phyloP scores from a whole-genome alignment of 2,888 invertebrate species.

The Pyrrhia umbra region DNA sequence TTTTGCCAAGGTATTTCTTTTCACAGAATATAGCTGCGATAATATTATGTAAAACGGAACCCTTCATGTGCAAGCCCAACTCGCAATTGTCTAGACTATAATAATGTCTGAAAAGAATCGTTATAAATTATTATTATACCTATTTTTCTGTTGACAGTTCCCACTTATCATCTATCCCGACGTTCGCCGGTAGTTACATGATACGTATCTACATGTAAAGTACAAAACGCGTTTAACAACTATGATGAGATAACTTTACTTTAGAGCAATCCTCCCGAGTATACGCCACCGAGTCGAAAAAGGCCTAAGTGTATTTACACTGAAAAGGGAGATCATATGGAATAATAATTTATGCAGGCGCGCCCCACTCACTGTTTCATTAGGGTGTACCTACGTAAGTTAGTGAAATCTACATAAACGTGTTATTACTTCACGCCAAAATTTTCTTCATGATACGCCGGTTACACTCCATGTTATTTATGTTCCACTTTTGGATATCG shows the following conservation, averaged over 20 bases:
- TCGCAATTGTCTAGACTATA: no score
- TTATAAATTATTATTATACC: no score
- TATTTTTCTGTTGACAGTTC: background rate
- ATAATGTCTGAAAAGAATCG: no score
- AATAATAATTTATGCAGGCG: constrained; percentile 80
- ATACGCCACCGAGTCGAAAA: constrained; percentile 64
- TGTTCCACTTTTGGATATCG: constrained; percentile 57
- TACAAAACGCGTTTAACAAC: constrained; percentile 65
- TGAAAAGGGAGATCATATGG: constrained; percentile 71
- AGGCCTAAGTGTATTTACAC: constrained; percentile 67
- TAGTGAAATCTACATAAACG: constrained; percentile 84
- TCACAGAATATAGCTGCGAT: no score
- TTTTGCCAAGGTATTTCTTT: no score
- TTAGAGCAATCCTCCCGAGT: constrained; percentile 69
- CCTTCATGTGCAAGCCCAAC: no score
- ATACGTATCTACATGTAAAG: constrained; percentile 38
- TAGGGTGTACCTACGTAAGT: constrained; percentile 75
- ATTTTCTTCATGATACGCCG: constrained; percentile 70
- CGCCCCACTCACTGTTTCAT: constrained; percentile 81
- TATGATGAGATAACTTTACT: constrained; percentile 72
- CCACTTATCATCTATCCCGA: constrained; percentile 1
- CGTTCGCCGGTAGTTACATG: background rate
- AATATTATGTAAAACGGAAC: no score
- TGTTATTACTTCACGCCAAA: constrained; percentile 76
- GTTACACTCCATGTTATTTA: constrained; percentile 57